Evolutionary conservation across 2,797 vertebrate species (phyloP).

Genomic region (Enteromius thamalakanensis): DNA sequence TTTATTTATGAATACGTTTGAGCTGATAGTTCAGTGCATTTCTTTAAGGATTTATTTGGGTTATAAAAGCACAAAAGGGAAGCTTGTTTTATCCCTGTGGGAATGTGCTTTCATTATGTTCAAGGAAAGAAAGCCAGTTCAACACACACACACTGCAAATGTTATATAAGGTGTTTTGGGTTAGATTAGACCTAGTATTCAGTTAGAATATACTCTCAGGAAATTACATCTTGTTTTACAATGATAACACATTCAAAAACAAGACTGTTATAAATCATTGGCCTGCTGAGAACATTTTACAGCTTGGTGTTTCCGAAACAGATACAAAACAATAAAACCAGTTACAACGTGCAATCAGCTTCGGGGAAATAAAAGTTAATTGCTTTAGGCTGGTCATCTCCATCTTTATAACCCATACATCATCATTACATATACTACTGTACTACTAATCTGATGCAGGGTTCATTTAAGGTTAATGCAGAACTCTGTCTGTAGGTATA

Average conservation of each 20-base stretch:
- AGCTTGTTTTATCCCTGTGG: background rate
- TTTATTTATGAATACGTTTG: background rate
- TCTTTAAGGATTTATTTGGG: background rate
- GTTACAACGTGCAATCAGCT: background rate
- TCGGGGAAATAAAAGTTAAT: background rate
- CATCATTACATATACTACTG: background rate
- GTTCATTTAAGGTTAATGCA: background rate
- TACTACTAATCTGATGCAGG: background rate
- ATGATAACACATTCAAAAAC: background rate
- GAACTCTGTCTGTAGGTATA: background rate
- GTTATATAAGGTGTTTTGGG: conserved; percentile 64
- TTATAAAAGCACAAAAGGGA: background rate
- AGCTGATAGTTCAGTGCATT: background rate
- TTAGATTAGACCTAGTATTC: conserved; percentile 23
- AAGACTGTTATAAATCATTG: background rate
- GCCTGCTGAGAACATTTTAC: background rate
- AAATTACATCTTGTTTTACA: background rate
- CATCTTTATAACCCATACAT: background rate
- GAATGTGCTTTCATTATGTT: background rate
- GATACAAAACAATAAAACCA: background rate
- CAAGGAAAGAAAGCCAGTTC: conserved; percentile 12
- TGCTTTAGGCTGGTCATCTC: background rate
- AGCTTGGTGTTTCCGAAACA: background rate
- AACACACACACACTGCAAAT: conserved; percentile 2
- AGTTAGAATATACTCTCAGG: background rate